Percentiles rank a stretch among this genome's conserved stretches.
These are phyloP conservation scores for Agelastica alni DNA, from an alignment of 2,888 invertebrate species.

Conservation along the genomic window DNA sequence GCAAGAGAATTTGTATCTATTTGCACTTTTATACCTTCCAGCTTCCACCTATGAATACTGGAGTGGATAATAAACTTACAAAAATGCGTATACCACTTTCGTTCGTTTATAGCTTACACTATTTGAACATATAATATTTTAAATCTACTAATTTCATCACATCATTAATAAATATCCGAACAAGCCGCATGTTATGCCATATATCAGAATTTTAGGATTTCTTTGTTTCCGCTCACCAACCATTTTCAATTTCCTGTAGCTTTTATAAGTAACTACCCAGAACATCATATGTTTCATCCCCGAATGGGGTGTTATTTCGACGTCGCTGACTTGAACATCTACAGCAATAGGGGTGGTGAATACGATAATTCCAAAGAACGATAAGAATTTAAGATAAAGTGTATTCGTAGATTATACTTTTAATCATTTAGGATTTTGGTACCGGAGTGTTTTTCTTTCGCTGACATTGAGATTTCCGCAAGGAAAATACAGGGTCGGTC, in stretches of 20 bases:
- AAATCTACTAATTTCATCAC: conserved; percentile 1
- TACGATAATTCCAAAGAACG: conserved; percentile 37
- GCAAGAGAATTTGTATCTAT: too few species aligned
- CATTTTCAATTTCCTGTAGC: conserved; percentile 8
- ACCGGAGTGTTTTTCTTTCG: conserved; percentile 25
- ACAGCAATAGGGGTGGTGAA: conserved; percentile 26
- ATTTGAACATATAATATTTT: too few species aligned
- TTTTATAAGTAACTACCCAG: conserved; percentile 6
- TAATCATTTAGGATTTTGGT: conserved; percentile 50
- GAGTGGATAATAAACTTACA: too few species aligned
- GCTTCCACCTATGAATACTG: too few species aligned
- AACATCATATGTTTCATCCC: conserved; percentile 11
- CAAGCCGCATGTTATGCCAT: too few species aligned
- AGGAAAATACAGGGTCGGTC: conserved; percentile 5
- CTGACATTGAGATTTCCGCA: conserved; percentile 22
- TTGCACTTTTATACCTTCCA: too few species aligned
- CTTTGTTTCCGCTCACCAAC: neutral
- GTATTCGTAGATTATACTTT: conserved; percentile 54
- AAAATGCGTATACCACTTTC: too few species aligned
- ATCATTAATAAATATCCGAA: too few species aligned
- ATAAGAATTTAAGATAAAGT: conserved; percentile 48
- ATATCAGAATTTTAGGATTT: conserved; percentile 2
- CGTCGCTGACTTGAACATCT: conserved; percentile 13
- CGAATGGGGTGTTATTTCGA: conserved; percentile 1
- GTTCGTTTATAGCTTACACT: too few species aligned